Conservation (phyloP, 1,140 invertebrate species). For the Lordiphosa mommai region DNA sequence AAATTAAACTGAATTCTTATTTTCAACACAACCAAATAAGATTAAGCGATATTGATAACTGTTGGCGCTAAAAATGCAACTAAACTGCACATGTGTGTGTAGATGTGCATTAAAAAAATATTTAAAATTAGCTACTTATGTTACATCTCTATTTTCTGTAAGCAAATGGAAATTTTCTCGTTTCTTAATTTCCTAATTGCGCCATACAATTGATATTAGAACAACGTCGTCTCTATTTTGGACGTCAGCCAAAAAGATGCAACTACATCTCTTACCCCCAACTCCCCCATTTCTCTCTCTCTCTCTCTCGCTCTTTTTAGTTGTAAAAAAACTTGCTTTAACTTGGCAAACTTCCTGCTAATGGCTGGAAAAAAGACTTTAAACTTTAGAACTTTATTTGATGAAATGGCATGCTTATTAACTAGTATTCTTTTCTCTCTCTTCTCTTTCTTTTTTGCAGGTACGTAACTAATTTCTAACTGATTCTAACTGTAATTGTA, state of each 20-base stretch:
- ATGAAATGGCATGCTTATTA: slow-evolving; percentile 25
- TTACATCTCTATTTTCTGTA: too few species aligned
- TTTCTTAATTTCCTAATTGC: slow-evolving; percentile 51
- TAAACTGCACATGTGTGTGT: too few species aligned
- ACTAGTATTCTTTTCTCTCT: background rate
- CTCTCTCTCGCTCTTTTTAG: background rate
- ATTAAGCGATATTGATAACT: too few species aligned
- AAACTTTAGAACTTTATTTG: slow-evolving; percentile 53
- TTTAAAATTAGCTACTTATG: too few species aligned
- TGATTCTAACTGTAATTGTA: slow-evolving; percentile 59
- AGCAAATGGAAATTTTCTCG: too few species aligned
- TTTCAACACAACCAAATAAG: too few species aligned
- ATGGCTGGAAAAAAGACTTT: slow-evolving; percentile 16
- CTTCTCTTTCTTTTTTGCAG: slow-evolving; percentile 14
- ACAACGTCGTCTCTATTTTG: slow-evolving; percentile 31
- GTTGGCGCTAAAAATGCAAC: too few species aligned
- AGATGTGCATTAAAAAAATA: too few species aligned
- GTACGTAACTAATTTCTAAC: slow-evolving; percentile 34
- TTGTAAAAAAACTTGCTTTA: slow-evolving; percentile 18
- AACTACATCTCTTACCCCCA: slow-evolving; percentile 1
- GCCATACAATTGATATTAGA: slow-evolving; percentile 58
- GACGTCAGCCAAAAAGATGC: slow-evolving; percentile 52
- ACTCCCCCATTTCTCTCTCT: background rate
- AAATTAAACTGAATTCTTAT: too few species aligned
- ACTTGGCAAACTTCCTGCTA: slow-evolving; percentile 26